phyloP scores from a whole-genome alignment of 2,888 invertebrate species.

The Pristionchus mayeri region DNA sequence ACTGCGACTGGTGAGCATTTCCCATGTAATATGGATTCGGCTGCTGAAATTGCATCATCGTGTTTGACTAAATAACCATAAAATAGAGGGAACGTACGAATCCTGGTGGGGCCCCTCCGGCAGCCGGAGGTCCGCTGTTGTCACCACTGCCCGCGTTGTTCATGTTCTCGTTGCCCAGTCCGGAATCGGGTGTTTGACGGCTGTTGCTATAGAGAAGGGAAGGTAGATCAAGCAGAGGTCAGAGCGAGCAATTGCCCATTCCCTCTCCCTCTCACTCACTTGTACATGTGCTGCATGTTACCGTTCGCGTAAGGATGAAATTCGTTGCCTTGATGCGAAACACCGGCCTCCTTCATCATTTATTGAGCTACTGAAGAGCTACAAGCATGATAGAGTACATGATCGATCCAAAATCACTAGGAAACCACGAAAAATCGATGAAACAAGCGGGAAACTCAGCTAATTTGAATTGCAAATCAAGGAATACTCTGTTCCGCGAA shows the following conservation, averaged over 20 bases:
- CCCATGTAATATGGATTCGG: constrained; percentile 9
- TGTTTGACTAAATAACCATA: background rate
- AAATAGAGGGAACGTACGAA: constrained; percentile 10
- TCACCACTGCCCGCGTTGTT: constrained; percentile 11
- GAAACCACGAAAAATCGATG: background rate
- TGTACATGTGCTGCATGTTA: constrained; percentile 12
- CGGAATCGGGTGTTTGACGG: constrained; percentile 47
- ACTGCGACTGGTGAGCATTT: constrained; percentile 3
- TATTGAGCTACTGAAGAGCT: constrained; percentile 22
- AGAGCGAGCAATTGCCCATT: background rate
- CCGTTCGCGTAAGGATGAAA: constrained; percentile 37
- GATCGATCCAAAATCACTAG: background rate
- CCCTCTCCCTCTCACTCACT: background rate
- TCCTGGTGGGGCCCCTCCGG: constrained; percentile 27
- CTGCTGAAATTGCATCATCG: background rate
- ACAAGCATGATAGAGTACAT: background rate
- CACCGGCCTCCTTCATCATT: constrained; percentile 27
- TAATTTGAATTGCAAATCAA: constrained; percentile 8
- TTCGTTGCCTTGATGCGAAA: constrained; percentile 12
- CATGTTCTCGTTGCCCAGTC: constrained; percentile 42
- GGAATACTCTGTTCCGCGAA: background rate
- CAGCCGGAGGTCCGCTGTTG: background rate
- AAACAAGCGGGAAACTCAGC: background rate
- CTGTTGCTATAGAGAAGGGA: constrained; percentile 3
- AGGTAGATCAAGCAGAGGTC: background rate